Evolutionary conservation across 1,140 invertebrate genomes (phyloP), one percentile per base, ranked within the genome.

Genomic region (Drosophila kanapiae): DNA sequence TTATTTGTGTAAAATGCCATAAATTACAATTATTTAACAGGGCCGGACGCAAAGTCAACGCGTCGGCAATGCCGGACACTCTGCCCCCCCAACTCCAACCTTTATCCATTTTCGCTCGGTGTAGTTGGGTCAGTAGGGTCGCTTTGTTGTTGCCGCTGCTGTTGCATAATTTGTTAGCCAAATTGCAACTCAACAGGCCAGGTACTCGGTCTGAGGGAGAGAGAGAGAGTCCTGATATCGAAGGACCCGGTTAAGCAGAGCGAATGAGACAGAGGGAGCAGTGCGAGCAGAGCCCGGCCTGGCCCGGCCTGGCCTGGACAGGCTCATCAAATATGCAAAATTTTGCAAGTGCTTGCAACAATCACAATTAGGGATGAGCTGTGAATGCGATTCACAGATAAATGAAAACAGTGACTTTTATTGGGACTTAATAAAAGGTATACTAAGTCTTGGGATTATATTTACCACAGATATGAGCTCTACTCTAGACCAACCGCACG

Each of bases 1-100:
- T 90, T 88, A 90, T 88, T 84, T 90, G 78, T 88, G 81, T 81
- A 88, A 88, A 88, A 90, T 85, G 81, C 85, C 84, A 88, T 88
- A 90, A 88, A 88, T 88, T 88, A 90, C 85, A 90, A 88, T 88
- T 88, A 88, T 88, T 88, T 88, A 84, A 81, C 84, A 84, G 71
- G 65, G 57, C 63, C 67, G 75, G 69, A 75, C 78, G 75, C 59
- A 80, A 76, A 79, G 76, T 79, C 80, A 83, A 83, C 57, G 79
- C 76, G 49, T 60, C 60, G 27, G 65, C 18, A 45, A 37, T n/a
- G 29, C 48, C 43, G 57, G 47, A 48, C 53, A 37, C 40, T 59
- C 43, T n/a, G 29, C 14, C n/a, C 31, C 31, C 5, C 31, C n/a
- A n/a, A 31, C 31, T 31, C 7, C 31, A 8, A 6, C 2, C 31